Conservation (phyloP, 2,113 vertebrate species). For the Smithornis capensis region DNA sequence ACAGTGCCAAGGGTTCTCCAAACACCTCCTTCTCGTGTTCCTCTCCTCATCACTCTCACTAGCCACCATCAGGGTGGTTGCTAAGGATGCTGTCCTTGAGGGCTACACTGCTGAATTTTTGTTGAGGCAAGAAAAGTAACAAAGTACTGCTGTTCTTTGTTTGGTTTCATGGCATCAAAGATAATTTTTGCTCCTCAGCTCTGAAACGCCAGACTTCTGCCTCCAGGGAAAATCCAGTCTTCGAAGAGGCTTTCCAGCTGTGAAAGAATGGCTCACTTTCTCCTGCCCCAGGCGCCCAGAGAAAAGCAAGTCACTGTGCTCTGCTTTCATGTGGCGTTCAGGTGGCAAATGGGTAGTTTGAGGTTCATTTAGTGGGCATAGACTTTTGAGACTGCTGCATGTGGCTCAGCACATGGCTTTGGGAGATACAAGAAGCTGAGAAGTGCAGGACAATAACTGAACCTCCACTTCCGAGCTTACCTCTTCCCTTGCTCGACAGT, state of each 20-base stretch:
- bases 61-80: not conserved
- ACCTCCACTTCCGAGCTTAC: not conserved
- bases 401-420: not conserved
- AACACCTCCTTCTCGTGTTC: not conserved
- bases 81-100: not conserved
- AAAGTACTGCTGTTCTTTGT: not conserved
- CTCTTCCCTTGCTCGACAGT: not conserved
- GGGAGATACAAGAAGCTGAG: not conserved
- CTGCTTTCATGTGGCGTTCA: not conserved
- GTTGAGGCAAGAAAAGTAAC: not conserved
- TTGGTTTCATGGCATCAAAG: slow-evolving; percentile 29
- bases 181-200: not conserved
- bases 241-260: not conserved
- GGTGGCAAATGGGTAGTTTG: not conserved
- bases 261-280: accelerated
- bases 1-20: not conserved
- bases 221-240: not conserved
- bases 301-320: not conserved
- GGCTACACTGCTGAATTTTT: not conserved
- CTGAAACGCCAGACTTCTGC: not conserved
- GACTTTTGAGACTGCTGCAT: not conserved
- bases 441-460: not conserved
- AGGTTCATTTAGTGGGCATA: not conserved
- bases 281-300: not conserved
- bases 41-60: not conserved